These are phyloP conservation scores for Anas platyrhynchos DNA, from an alignment of 2,113 vertebrate species.

Conservation along the genomic window DNA sequence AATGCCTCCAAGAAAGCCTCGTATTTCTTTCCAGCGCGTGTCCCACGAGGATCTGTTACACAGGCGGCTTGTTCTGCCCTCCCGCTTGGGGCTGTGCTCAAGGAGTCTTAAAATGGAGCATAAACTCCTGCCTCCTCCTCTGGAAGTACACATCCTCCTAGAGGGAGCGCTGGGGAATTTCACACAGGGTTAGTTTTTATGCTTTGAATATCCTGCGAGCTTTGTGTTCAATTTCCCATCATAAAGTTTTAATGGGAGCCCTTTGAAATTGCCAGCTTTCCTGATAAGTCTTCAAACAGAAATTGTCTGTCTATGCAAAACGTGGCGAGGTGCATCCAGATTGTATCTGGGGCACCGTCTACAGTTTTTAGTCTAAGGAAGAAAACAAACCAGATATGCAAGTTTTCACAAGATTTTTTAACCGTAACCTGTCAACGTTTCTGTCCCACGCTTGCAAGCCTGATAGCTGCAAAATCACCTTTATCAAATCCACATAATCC, in stretches of 20 bases:
- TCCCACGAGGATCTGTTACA: not conserved
- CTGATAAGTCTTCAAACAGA: constrained; percentile 29
- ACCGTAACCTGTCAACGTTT: not conserved
- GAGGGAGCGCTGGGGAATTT: constrained; percentile 16
- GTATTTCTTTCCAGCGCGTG: not conserved
- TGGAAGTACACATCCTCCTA: not conserved
- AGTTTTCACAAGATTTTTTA: constrained; percentile 47
- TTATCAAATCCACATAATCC: not conserved
- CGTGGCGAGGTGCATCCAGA: constrained; percentile 41
- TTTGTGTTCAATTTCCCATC: constrained; percentile 45
- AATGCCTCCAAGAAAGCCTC: constrained; percentile 5
- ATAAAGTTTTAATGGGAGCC: constrained; percentile 66
- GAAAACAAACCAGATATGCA: constrained; percentile 17
- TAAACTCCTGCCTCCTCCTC: constrained; percentile 42
- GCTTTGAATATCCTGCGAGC: constrained; percentile 33
- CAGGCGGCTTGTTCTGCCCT: not conserved
- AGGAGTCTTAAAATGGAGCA: constrained; percentile 55
- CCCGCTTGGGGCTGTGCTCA: not conserved
- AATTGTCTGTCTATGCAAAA: constrained; percentile 53
- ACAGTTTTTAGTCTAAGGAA: not conserved
- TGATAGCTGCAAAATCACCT: not conserved
- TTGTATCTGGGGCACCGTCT: constrained; percentile 4
- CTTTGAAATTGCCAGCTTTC: constrained; percentile 40
- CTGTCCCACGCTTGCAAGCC: constrained; percentile 12
- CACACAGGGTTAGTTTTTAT: constrained; percentile 62